Base-by-base conservation (phyloP, 2,888 invertebrate genomes). In the Lochmaea capreae region DNA sequence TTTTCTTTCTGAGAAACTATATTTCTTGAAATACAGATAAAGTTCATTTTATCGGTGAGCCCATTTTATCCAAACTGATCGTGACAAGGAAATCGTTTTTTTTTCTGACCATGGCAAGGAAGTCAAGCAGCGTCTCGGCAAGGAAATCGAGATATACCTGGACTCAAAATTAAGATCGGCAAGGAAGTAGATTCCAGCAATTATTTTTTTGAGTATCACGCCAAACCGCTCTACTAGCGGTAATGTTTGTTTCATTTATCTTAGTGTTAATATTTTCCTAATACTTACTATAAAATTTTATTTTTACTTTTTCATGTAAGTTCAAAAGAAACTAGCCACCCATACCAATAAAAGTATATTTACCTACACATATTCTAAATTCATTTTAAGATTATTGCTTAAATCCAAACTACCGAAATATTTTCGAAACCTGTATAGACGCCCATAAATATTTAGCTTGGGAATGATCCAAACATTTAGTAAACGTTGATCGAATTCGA, bases 371-470 rank as follows among this genome's bases (percentile, higher is more conserved):
- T 54, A 54, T 54, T 54, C 18, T 18, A 16, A 54, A 54, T 54
- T 18, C 10, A 54, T 54, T 49, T 49, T 11, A 49, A 49, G 49
- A 49, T 49, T 49, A 49, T 49, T 49, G n/a, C 49, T 49, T 5
- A n/a, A 49, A 49, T n/a, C 49, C 22, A 58, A 22, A 22, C 22
- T 43, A 61, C 62, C 49, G 52, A 46, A 61, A 69, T 62, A 59
- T 65, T 70, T 65, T 70, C 62, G 58, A 14, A 26, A 43, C 43
- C 22, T 52, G 43, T 26, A 46, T 58, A 67, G 42, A 46, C 18
- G 58, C 52, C 57, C 65, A 71, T 77, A 77, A 77, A 79, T 78
- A 78, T 79, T 79, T 73, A 75, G 72, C 66, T 77, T 79, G 79
- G 79, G 77, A 42, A 57, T 59, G 72, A 71, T 73, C 73, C 78